Conservation (phyloP, 2,113 vertebrate species). For the Gobius niger region DNA sequence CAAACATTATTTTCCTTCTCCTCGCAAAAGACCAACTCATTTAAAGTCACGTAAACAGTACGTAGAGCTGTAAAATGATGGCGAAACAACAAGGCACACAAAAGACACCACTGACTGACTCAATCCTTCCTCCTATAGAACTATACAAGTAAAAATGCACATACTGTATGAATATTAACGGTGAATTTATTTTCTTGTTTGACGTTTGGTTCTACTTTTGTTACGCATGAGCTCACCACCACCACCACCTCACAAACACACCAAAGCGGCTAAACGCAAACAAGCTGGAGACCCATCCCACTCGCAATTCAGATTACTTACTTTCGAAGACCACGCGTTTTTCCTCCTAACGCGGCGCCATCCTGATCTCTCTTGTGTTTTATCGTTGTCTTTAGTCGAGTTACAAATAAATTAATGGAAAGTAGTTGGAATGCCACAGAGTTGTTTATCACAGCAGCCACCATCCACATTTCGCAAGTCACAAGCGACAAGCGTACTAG, state of each 20-base stretch:
- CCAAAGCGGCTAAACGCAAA: constrained; percentile 4
- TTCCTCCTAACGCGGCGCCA: not conserved
- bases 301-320: constrained; percentile 25
- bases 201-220: not conserved
- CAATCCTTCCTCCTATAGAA: not conserved
- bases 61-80: not conserved
- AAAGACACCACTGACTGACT: not conserved
- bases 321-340: constrained; percentile 28
- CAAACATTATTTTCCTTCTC: too few relatives aligned
- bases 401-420: not conserved
- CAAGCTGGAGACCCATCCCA: constrained; percentile 3
- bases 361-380: not conserved
- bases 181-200: not conserved
- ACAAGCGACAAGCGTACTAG: constrained; percentile 5
- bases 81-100: not conserved
- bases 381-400: not conserved
- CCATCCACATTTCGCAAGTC: constrained; percentile 61
- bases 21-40: not conserved
- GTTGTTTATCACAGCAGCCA: not conserved
- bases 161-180: not conserved
- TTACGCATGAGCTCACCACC: not conserved
- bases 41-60: too few relatives aligned
- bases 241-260: not conserved
- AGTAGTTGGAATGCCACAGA: not conserved
- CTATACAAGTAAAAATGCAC: not conserved